Evolutionary conservation across 2,797 vertebrate species (phyloP).

Genomic region (Capromys pilorides): DNA sequence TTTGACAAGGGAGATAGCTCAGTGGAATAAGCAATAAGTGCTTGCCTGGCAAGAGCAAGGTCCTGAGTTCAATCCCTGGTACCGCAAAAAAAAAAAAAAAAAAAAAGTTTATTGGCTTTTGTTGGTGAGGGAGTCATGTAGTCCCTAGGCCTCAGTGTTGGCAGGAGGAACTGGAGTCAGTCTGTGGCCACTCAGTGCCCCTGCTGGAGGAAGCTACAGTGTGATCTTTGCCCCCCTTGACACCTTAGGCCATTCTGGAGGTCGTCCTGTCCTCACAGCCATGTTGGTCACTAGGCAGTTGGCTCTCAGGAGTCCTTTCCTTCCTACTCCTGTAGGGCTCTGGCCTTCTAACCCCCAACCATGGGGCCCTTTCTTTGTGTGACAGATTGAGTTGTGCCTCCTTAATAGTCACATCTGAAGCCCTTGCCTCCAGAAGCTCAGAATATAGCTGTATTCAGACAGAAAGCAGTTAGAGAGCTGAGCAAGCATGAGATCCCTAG

Average conservation of each 20-base stretch:
- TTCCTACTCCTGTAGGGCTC: not conserved
- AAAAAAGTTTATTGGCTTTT: conserved; percentile 58
- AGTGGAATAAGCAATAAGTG: too few species aligned
- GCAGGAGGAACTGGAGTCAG: not conserved
- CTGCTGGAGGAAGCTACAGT: not conserved
- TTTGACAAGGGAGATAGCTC: too few species aligned
- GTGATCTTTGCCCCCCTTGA: not conserved
- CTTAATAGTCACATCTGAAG: not conserved
- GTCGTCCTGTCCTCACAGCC: not conserved
- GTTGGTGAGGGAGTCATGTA: conserved; percentile 28
- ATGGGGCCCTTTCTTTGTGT: not conserved
- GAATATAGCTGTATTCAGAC: not conserved
- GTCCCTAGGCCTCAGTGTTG: not conserved
- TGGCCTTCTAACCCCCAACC: not conserved
- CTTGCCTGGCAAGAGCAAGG: too few species aligned
- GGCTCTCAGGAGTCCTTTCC: not conserved
- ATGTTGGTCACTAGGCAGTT: not conserved
- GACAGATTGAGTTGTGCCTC: not conserved
- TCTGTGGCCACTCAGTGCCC: accelerated
- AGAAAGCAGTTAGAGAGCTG: not conserved
- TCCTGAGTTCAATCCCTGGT: too few species aligned
- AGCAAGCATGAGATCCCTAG: not conserved
- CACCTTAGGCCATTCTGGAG: too few species aligned
- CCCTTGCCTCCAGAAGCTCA: not conserved
- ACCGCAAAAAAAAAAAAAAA: too few species aligned